These are phyloP conservation scores for Hemicordylus capensis DNA, from an alignment of 2,113 vertebrate species.

Conservation along the genomic window DNA sequence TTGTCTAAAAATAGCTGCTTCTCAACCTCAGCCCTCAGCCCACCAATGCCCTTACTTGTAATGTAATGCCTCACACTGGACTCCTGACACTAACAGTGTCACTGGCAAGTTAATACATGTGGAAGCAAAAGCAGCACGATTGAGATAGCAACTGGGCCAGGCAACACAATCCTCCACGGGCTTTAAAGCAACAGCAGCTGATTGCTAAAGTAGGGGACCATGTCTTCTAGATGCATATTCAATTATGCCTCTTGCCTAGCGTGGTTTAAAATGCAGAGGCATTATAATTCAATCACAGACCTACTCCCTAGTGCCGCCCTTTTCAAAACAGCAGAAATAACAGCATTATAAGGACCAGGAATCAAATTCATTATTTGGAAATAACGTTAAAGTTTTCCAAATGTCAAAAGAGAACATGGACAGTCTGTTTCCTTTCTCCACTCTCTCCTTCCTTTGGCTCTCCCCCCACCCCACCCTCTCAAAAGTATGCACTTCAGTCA, in stretches of 20 bases:
- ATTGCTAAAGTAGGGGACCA: slow-evolving; percentile 44
- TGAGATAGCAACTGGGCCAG: slow-evolving; percentile 53
- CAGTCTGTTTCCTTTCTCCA: slow-evolving; percentile 40
- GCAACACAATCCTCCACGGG: slow-evolving; percentile 43
- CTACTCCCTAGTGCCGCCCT: slow-evolving; percentile 31
- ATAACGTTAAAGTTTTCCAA: slow-evolving; percentile 54
- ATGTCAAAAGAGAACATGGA: slow-evolving; percentile 42
- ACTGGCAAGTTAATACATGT: slow-evolving; percentile 63
- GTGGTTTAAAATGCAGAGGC: slow-evolving; percentile 52
- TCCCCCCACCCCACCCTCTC: not conserved
- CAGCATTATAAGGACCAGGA: slow-evolving; percentile 57
- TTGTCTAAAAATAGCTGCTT: slow-evolving; percentile 21
- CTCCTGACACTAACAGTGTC: slow-evolving; percentile 66
- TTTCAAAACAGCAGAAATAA: slow-evolving; percentile 59
- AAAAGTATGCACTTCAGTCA: slow-evolving; percentile 32
- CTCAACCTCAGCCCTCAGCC: slow-evolving; percentile 24
- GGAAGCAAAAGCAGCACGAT: slow-evolving; percentile 57
- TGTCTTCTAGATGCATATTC: slow-evolving; percentile 31
- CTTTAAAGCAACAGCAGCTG: slow-evolving; percentile 50
- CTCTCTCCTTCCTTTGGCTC: slow-evolving; percentile 34
- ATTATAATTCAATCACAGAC: slow-evolving; percentile 45
- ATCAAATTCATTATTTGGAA: slow-evolving; percentile 60
- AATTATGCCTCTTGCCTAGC: slow-evolving; percentile 40
- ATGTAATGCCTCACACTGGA: slow-evolving; percentile 59
- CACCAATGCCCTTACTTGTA: slow-evolving; percentile 41